phyloP scores from a whole-genome alignment of 2,113 vertebrate genomes.

The Tamias sibiricus region DNA sequence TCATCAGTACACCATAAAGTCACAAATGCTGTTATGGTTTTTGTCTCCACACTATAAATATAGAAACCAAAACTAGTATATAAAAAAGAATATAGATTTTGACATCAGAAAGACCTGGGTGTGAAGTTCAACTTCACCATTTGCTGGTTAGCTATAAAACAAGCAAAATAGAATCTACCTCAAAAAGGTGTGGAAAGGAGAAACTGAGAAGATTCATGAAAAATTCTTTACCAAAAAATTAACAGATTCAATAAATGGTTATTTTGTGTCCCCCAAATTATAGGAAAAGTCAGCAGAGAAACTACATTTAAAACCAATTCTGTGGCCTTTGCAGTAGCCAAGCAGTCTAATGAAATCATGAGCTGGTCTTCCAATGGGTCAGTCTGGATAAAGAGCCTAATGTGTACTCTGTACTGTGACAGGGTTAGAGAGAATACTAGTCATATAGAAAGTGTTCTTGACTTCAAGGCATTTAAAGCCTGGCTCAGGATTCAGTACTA shows the following conservation, averaged over 20 bases:
- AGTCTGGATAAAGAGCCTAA: not conserved
- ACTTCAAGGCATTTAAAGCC: not conserved
- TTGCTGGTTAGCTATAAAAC: not conserved
- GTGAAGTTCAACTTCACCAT: not conserved
- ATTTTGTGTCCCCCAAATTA: not conserved
- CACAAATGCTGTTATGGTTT: not conserved
- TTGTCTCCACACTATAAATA: not conserved
- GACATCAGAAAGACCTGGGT: not conserved
- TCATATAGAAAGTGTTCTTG: not conserved
- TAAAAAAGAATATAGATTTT: not conserved
- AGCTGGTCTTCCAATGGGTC: too few species aligned
- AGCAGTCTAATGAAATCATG: not conserved
- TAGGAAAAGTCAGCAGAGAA: not conserved
- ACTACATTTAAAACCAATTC: not conserved
- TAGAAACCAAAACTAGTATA: not conserved
- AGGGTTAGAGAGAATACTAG: not conserved
- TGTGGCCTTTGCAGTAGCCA: not conserved
- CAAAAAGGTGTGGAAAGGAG: not conserved
- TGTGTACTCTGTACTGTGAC: not conserved
- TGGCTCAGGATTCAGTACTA: not conserved
- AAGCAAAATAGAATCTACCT: slow-evolving; percentile 6
- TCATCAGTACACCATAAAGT: not conserved
- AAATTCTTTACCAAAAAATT: not conserved
- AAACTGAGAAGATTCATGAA: not conserved
- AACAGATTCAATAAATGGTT: not conserved